These are phyloP conservation scores for Vireo altiloquus DNA, from an alignment of 2,113 vertebrate species.

Conservation along the genomic window DNA sequence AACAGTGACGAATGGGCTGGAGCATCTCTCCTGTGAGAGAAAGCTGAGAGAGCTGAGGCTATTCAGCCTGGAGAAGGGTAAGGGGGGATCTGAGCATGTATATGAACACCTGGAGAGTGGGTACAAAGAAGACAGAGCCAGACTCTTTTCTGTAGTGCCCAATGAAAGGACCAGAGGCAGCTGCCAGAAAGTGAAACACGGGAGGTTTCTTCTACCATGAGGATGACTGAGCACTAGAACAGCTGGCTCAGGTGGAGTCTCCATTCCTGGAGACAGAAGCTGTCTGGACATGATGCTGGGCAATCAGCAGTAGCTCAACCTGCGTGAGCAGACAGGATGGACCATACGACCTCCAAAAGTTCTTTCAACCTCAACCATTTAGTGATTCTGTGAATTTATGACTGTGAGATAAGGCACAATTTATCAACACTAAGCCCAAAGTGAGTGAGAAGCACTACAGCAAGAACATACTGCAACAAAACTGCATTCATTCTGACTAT, in stretches of 20 bases:
- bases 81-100: background rate
- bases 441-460: background rate
- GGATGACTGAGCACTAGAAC: background rate
- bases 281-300: background rate
- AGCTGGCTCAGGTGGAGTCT: background rate
- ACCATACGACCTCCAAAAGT: background rate
- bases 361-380: background rate
- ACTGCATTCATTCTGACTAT: background rate
- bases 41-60: background rate
- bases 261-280: background rate
- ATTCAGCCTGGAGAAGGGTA: background rate
- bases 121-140: background rate
- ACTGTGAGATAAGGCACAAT: background rate
- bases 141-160: background rate
- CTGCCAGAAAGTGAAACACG: background rate
- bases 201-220: background rate
- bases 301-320: background rate
- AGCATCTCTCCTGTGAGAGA: background rate
- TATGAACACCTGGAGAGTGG: background rate
- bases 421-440: background rate
- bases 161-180: background rate
- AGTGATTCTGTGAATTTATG: background rate
- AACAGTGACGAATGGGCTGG: background rate
- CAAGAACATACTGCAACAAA: background rate
- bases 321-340: background rate